Percentiles rank a stretch among this genome's conserved stretches.
phyloP scores from a whole-genome alignment of 2,888 invertebrate species.

The Bugula neritina region DNA sequence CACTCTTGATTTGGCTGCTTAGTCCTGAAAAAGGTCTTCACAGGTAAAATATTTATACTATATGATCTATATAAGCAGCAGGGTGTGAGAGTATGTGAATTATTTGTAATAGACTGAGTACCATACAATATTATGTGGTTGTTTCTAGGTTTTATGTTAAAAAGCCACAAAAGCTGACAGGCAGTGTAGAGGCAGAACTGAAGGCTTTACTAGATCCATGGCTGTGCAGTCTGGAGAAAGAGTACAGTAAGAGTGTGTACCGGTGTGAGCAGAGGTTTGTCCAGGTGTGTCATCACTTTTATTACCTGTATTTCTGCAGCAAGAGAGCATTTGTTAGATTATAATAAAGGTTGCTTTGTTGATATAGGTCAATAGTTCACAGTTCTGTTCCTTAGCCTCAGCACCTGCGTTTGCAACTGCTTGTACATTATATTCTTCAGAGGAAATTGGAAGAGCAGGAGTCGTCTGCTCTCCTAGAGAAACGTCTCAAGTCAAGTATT shows the following conservation, averaged over 20 bases:
- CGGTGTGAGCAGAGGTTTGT: conserved; percentile 3
- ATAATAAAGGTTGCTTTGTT: too few relatives aligned
- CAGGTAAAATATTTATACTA: too few relatives aligned
- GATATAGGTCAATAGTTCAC: too few relatives aligned
- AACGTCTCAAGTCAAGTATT: not conserved
- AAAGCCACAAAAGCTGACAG: conserved; percentile 9
- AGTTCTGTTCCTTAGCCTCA: too few relatives aligned
- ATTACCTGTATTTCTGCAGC: too few relatives aligned
- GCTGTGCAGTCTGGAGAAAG: not conserved
- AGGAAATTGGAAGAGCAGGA: not conserved
- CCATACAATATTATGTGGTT: too few relatives aligned
- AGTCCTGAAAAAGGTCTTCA: conserved; percentile 42
- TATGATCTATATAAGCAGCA: too few relatives aligned
- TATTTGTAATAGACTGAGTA: too few relatives aligned
- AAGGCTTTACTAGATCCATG: not conserved
- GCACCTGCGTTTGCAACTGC: too few relatives aligned
- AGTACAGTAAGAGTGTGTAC: not conserved
- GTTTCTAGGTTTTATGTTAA: conserved; percentile 22
- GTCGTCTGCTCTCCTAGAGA: not conserved
- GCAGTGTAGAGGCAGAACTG: conserved; percentile 5
- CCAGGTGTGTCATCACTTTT: not conserved
- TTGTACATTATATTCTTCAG: not conserved
- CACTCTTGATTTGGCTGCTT: conserved; percentile 45
- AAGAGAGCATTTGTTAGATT: too few relatives aligned
- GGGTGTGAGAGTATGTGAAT: too few relatives aligned